These are phyloP conservation scores for Pampus argenteus DNA, from an alignment of 2,797 vertebrate genomes.

Conservation along the genomic window DNA sequence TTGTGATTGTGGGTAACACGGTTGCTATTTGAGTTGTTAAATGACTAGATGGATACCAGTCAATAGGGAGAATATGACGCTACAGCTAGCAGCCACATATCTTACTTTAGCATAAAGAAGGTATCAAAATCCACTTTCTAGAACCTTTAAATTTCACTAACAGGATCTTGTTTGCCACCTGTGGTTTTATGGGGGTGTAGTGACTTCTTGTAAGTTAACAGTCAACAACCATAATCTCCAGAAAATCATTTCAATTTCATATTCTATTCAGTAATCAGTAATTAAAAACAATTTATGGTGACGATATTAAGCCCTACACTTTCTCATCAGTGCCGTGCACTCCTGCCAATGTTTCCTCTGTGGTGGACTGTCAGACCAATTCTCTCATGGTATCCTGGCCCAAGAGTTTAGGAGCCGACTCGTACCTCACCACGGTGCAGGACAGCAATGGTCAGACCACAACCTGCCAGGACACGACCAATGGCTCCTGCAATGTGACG, in stretches of 20 bases:
- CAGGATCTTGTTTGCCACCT: not conserved
- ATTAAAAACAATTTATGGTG: not conserved
- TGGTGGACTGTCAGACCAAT: conserved; percentile 70
- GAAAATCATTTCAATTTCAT: not conserved
- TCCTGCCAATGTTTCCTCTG: conserved; percentile 66
- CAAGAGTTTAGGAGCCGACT: conserved; percentile 74
- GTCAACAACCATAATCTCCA: not conserved
- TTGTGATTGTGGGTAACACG: not conserved
- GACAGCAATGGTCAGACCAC: conserved; percentile 74
- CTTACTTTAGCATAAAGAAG: too few species aligned
- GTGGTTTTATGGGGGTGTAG: too few species aligned
- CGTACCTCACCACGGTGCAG: conserved; percentile 74
- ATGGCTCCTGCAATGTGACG: conserved; percentile 74
- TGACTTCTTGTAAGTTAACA: not conserved
- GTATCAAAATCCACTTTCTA: too few species aligned
- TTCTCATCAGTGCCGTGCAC: conserved; percentile 78
- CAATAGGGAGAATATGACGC: not conserved
- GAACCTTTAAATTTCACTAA: too few species aligned
- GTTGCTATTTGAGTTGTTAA: not conserved
- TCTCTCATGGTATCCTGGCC: conserved; percentile 77
- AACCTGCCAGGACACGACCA: conserved; percentile 72
- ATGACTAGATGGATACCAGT: not conserved
- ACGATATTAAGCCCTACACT: not conserved
- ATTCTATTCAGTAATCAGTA: not conserved
- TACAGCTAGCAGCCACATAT: too few species aligned